Evolutionary conservation across 2,888 invertebrate genomes (phyloP).

Genomic region (Lasioglossum leucozonium): DNA sequence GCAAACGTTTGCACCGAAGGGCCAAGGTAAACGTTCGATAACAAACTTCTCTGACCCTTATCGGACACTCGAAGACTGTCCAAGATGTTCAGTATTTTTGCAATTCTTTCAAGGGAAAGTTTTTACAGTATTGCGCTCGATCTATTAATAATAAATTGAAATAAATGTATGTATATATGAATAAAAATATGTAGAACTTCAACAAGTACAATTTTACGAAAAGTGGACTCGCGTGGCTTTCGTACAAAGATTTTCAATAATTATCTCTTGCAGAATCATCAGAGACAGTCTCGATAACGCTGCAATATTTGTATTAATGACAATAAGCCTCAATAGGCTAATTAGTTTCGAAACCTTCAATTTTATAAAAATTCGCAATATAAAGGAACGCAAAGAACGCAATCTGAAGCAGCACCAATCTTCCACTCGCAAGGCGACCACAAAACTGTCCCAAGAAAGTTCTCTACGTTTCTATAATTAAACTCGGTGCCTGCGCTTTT

Average conservation of each 20-base stretch:
- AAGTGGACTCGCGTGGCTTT: no score
- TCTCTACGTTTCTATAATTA: background rate
- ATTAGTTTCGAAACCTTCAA: background rate
- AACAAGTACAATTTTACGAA: background rate
- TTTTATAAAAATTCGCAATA: background rate
- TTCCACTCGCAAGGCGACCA: no score
- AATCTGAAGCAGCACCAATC: no score
- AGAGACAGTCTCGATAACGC: background rate
- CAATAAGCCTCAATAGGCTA: no score
- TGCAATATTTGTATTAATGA: background rate
- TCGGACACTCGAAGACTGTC: background rate
- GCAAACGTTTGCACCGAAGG: slow-evolving; percentile 56
- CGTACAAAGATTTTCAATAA: background rate
- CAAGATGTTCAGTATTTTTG: background rate
- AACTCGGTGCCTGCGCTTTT: background rate
- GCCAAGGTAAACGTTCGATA: slow-evolving; percentile 52
- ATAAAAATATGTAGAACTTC: background rate
- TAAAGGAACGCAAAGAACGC: no score
- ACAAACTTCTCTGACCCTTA: slow-evolving; percentile 35
- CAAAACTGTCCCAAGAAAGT: background rate
- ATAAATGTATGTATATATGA: no score
- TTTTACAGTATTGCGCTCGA: no score
- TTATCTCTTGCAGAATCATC: background rate
- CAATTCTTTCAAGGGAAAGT: background rate
- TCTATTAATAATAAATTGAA: no score